Conservation (phyloP, 2,113 vertebrate genomes). For the Choloepus hoffmanni region DNA sequence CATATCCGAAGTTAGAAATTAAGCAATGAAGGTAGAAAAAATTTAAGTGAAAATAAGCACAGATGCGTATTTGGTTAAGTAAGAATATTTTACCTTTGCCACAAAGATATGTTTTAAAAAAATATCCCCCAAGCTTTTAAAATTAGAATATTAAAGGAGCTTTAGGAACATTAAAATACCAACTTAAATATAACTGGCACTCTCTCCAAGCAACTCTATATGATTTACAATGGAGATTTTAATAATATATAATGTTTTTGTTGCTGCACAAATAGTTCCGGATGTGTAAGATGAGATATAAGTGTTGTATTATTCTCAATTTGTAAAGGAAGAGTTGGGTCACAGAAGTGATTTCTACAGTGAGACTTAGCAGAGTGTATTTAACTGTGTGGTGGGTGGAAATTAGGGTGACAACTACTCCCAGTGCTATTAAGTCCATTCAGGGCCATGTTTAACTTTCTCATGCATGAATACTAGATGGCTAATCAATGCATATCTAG, state of each 20-base stretch:
- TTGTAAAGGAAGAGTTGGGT: background rate
- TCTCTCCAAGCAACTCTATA: background rate
- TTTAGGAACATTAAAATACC: background rate
- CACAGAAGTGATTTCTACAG: background rate
- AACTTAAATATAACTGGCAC: background rate
- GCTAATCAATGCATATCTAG: background rate
- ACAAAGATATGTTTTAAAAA: conserved; percentile 14
- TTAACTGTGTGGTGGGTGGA: background rate
- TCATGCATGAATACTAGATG: background rate
- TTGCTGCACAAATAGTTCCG: background rate
- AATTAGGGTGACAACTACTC: background rate
- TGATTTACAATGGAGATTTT: conserved; percentile 7
- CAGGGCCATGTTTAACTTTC: conserved; percentile 1
- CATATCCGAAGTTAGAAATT: background rate
- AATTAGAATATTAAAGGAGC: background rate
- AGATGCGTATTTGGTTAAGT: conserved; percentile 46
- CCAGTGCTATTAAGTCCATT: conserved; percentile 3
- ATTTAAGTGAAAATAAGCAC: conserved; percentile 51
- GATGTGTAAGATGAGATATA: background rate
- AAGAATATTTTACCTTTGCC: background rate
- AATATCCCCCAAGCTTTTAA: background rate
- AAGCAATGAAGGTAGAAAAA: conserved; percentile 22
- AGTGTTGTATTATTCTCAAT: background rate
- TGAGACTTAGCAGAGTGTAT: background rate
- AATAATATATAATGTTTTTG: background rate